Evolutionary conservation across 2,797 vertebrate genomes (phyloP).

Genomic region (Phoebastria nigripes): DNA sequence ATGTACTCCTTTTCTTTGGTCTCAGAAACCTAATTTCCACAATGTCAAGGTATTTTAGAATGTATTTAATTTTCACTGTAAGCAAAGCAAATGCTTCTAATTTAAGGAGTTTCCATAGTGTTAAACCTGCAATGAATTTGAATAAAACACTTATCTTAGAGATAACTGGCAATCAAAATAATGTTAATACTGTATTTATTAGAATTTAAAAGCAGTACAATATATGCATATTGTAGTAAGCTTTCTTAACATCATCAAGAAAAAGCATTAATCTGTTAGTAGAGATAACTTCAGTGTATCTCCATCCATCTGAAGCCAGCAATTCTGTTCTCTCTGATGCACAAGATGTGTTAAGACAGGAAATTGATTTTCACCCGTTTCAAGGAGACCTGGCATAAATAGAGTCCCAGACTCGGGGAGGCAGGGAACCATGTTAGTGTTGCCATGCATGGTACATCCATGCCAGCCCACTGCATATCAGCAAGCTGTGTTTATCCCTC

Average conservation of each 20-base stretch:
- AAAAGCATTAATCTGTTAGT: conserved; percentile 8
- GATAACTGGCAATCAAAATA: background rate
- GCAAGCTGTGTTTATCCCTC: background rate
- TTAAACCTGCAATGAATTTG: background rate
- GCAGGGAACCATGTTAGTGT: background rate
- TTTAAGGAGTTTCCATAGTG: background rate
- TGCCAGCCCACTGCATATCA: fast-evolving
- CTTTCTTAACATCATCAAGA: background rate
- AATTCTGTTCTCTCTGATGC: background rate
- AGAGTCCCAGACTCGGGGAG: background rate
- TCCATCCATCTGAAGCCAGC: background rate
- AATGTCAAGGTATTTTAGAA: background rate
- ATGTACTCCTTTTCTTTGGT: background rate
- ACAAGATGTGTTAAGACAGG: background rate
- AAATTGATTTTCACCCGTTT: background rate
- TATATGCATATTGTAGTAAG: background rate
- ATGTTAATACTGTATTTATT: background rate
- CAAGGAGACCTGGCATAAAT: background rate
- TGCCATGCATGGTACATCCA: background rate
- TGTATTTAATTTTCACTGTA: background rate
- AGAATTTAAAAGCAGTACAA: conserved; percentile 13
- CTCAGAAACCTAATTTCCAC: background rate
- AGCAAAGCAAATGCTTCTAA: background rate
- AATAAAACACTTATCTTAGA: background rate
- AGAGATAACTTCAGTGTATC: background rate